Percentiles rank a stretch among this genome's conserved stretches.
phyloP scores from a whole-genome alignment of 2,113 vertebrate genomes.

The Corythoichthys intestinalis region DNA sequence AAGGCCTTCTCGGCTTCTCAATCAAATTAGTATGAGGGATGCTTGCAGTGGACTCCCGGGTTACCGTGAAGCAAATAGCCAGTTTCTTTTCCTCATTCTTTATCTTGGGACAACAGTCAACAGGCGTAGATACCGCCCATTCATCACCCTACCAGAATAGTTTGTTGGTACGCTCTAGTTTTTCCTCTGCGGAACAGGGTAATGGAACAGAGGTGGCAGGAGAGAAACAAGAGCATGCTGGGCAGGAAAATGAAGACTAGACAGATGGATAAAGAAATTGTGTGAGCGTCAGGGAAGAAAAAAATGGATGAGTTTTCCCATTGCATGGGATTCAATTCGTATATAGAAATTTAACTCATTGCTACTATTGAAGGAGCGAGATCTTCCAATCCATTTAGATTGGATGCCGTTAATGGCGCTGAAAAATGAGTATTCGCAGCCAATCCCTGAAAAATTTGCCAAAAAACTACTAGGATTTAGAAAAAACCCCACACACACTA shows the following conservation, averaged over 20 bases:
- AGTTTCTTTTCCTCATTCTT: constrained; percentile 69
- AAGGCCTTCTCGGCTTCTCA: constrained; percentile 43
- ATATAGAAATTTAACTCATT: too few species aligned
- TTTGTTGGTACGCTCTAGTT: constrained; percentile 37
- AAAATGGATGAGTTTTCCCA: constrained; percentile 11
- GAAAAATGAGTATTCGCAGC: too few species aligned
- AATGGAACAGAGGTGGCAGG: constrained; percentile 29
- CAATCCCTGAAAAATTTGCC: too few species aligned
- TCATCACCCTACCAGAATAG: constrained; percentile 61
- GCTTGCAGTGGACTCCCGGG: constrained; percentile 39
- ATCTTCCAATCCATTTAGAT: too few species aligned
- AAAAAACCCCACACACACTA: too few species aligned
- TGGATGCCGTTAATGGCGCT: too few species aligned
- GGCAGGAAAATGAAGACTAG: constrained; percentile 9
- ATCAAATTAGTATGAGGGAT: constrained; percentile 68
- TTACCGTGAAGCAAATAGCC: constrained; percentile 42
- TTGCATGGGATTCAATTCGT: background rate
- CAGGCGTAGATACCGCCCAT: constrained; percentile 45
- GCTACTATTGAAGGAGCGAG: too few species aligned
- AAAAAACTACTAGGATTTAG: too few species aligned
- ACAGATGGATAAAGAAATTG: constrained; percentile 19
- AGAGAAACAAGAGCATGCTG: constrained; percentile 19
- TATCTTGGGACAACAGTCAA: constrained; percentile 65
- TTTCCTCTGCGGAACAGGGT: constrained; percentile 46
- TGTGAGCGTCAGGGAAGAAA: constrained; percentile 8